Evolutionary conservation across 30 jellyfish, hydroid and myxozoan species (phyloP), one percentile per base, ranked within the genome.

Genomic region (Calvadosia cruxmelitensis): DNA sequence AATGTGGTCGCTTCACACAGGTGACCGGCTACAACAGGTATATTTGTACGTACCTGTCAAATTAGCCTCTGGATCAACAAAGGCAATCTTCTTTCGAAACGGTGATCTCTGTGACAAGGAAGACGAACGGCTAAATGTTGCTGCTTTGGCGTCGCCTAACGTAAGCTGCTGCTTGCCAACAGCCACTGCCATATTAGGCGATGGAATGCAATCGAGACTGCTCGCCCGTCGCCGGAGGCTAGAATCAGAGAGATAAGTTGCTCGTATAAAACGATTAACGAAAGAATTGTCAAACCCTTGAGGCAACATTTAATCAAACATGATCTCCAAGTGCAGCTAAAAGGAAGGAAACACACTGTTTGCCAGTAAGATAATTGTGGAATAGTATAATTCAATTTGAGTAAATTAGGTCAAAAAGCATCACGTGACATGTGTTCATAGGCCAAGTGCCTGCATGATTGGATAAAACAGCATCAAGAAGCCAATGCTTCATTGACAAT

Each of bases 161-260:
- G 72, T 23, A 1, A 63, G 71, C 24, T 31, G 33, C 3, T 91
- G 1, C 81, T 77, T 49, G 71, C 71, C 29, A 26, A 29, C 3
- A 68, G 31, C 1, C 80, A 82, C 26, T 53, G 86, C 72, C 66
- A 28, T 53, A 12, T 85, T 49, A 31, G 96, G 93, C 49, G 93
- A 91, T 1, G 98, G 93, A 30, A 89, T 53, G 81, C 71, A 78
- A 50, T 89, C 98, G 48, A 89, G 76, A 61, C 98, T 89, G 77
- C 86, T 89, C 29, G 98, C 98, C 30, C 98, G 82, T 7, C 98
- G 79, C 23, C 98, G 94, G 30, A 89, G 72, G 66, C 98, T 89
- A 61, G 25, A 66, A 80, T n/a, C 31, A 29, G 75, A 2, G 20
- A 27, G 31, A 23, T 64, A 64, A 25, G 1, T 10, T 61, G 30